phyloP scores from a whole-genome alignment of 92 coral and sea anemone species.

The Galaxea fascicularis region DNA sequence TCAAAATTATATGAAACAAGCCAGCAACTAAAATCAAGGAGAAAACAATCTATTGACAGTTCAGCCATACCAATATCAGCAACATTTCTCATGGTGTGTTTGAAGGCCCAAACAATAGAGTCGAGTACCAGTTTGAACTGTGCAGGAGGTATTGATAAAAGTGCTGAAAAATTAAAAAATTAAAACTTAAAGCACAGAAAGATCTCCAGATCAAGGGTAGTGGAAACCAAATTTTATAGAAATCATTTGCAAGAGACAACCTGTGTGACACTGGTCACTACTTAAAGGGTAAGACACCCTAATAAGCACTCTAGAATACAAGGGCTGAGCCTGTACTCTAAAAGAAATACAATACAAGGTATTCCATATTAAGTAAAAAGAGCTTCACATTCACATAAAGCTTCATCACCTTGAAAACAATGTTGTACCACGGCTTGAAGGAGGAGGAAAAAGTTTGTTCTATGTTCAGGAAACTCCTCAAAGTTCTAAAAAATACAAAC shows the following conservation, averaged over 20 bases:
- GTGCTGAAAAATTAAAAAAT: conserved; percentile 52
- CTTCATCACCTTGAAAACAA: conserved; percentile 87
- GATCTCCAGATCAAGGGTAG: neutral
- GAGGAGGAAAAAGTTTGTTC: conserved; percentile 97
- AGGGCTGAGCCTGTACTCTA: no score
- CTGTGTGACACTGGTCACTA: no score
- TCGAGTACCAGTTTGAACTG: conserved; percentile 97
- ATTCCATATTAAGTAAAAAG: no score
- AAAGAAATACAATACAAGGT: no score
- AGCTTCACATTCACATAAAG: neutral
- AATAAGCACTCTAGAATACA: no score
- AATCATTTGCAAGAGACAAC: no score
- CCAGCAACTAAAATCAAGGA: neutral
- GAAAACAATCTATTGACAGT: no score
- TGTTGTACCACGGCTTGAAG: conserved; percentile 97
- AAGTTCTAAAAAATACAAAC: conserved; percentile 71
- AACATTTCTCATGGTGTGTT: conserved; percentile 98
- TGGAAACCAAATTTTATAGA: no score
- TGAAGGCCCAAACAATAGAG: conserved; percentile 98
- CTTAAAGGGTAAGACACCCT: no score
- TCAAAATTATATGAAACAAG: neutral
- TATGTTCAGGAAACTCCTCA: conserved; percentile 98
- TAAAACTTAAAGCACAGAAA: neutral
- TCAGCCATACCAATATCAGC: conserved; percentile 89
- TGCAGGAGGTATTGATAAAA: conserved; percentile 87